Conservation (phyloP, 2,113 vertebrate species). For the Potamarius usumacintae region DNA sequence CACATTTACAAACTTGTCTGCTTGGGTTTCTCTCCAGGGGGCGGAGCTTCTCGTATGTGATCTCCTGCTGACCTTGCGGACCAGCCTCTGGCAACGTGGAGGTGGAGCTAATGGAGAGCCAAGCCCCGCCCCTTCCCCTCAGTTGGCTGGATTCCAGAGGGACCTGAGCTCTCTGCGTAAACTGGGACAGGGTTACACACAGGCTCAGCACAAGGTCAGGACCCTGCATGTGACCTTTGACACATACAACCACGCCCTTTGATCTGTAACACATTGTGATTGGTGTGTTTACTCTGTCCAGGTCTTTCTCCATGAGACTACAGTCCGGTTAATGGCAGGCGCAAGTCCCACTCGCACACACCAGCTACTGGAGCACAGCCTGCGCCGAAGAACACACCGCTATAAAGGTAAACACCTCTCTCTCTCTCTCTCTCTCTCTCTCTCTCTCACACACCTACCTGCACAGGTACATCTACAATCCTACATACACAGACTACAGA, state of each 20-base stretch:
- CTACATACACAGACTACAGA: background rate
- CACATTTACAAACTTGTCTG: constrained; percentile 56
- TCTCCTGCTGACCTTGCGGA: constrained; percentile 88
- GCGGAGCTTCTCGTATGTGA: constrained; percentile 92
- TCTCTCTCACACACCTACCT: constrained; percentile 48
- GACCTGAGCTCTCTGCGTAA: constrained; percentile 91
- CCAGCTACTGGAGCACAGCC: constrained; percentile 93
- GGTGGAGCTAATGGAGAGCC: constrained; percentile 81
- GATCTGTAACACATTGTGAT: background rate
- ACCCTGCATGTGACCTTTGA: background rate
- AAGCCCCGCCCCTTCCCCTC: constrained; percentile 80
- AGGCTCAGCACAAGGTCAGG: constrained; percentile 92
- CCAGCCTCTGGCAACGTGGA: constrained; percentile 91
- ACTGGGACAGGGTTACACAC: constrained; percentile 87
- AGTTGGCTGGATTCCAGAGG: constrained; percentile 91
- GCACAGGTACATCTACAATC: background rate
- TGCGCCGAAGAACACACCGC: constrained; percentile 76
- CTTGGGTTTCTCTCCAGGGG: constrained; percentile 70
- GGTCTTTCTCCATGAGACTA: constrained; percentile 97
- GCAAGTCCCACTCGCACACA: constrained; percentile 97
- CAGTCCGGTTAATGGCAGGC: constrained; percentile 94
- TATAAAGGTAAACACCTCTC: constrained; percentile 40
- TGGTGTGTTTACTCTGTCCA: constrained; percentile 50
- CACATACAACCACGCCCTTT: too few species aligned
- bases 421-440: too few species aligned